Conservation (phyloP, 1,140 invertebrate genomes). For the Triops cancriformis region DNA sequence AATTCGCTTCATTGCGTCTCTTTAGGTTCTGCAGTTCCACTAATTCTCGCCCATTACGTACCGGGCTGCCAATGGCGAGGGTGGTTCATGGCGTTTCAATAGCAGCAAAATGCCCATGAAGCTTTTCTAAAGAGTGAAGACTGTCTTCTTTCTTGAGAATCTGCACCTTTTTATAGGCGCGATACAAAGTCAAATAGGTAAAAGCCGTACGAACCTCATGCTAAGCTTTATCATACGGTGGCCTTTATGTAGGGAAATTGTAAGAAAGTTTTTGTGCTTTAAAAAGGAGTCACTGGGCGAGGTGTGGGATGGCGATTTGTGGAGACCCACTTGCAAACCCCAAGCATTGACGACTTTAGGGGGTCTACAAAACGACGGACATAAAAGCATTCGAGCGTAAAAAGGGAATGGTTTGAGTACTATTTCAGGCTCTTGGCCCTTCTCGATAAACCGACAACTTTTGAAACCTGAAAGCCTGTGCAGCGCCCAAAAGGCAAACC, state of each 20-base stretch:
- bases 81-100: background rate
- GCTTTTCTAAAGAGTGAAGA: background rate
- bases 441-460: too few species aligned
- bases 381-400: background rate
- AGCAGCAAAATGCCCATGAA: background rate
- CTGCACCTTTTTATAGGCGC: background rate
- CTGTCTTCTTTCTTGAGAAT: background rate
- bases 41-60: background rate
- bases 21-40: background rate
- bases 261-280: background rate
- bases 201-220: background rate
- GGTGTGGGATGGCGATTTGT: background rate
- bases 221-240: background rate
- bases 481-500: too few species aligned
- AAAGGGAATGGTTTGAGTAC: background rate
- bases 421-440: background rate
- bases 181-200: background rate
- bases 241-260: background rate
- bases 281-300: background rate
- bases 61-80: background rate
- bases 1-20: too few species aligned
- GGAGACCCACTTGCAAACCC: slow-evolving; percentile 3
- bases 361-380: background rate
- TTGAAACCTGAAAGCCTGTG: too few species aligned
- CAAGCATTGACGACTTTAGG: slow-evolving; percentile 1